Evolutionary conservation across 2,797 vertebrate species (phyloP).

Genomic region (Clarias fuscus): DNA sequence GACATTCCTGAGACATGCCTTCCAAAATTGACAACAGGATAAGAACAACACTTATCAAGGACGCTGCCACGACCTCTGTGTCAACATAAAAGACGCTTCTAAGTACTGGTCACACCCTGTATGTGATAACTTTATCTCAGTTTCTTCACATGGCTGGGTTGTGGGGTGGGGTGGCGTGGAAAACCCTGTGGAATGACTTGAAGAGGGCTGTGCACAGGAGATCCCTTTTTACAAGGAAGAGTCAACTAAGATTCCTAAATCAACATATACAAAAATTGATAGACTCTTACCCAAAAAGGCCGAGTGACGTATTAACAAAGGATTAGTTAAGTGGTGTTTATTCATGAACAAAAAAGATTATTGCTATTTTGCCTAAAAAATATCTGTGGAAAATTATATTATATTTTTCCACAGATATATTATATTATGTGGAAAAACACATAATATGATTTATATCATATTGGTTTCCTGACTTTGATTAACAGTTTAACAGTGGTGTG

Average conservation of each 20-base stretch:
- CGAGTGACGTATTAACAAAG: background rate
- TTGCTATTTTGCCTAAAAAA: background rate
- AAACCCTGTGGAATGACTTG: background rate
- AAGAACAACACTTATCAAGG: background rate
- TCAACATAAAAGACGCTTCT: background rate
- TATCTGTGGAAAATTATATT: too few species aligned
- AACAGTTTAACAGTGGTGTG: background rate
- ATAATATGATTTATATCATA: background rate
- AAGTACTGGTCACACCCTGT: background rate
- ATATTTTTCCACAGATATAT: too few species aligned
- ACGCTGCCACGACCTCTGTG: background rate
- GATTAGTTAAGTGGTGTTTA: background rate
- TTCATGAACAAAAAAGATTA: background rate
- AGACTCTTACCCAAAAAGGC: background rate
- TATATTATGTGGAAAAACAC: too few species aligned
- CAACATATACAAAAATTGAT: background rate
- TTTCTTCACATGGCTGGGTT: background rate
- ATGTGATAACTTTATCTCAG: background rate
- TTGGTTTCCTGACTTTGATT: background rate
- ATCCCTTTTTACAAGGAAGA: background rate
- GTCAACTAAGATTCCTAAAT: background rate
- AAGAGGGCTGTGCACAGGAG: background rate
- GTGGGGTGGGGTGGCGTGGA: too few species aligned
- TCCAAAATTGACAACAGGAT: background rate
- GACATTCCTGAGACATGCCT: background rate